Base-by-base conservation (phyloP, 2,888 invertebrate genomes). In the Chaitophorus viminalis region DNA sequence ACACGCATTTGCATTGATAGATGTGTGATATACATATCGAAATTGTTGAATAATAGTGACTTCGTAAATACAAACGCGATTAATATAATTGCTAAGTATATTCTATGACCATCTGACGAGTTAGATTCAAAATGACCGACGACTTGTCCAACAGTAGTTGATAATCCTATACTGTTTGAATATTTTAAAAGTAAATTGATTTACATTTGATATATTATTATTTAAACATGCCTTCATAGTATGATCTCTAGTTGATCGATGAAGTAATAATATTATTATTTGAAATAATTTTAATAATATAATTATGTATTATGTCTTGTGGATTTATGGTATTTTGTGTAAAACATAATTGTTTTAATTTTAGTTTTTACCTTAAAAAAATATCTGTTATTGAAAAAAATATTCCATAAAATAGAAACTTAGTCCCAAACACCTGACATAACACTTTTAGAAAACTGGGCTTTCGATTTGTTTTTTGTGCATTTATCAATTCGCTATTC, bases 381-480 rank as follows among this genome's bases (percentile, higher is more conserved):
- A 93, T 91, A 91, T 95, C 95, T 92, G 94, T 93, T 75, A 94
- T 91, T 6, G 94, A 93, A 76, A 95, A 91, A 79, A 94, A 92
- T 29, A 95, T 90, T 33, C 95, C 95, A 90, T 94, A 94, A 2
- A 94, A 90, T 91, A 94, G 91, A 68, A 94, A 92, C 90, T 93
- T 93, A 14, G 91, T 90, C 0, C 94, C 94, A 90, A 95, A 95
- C 17, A 94, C 93, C 91, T 92, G 93, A 52, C 93, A 90, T 11
- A 95, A 91, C 0, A 93, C 94, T 90, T 92, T 92, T 90, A 93
- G 91, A 84, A 95, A 91, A 89, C 94, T 95, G 0, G 95, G 95
- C 79, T 92, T 91, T 75, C 91, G 95, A 79, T 92, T 91, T 75
- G 90, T 90, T 76, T 91, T 91, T 83, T 92, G 92, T 1, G 93